Percentiles rank a stretch among this genome's conserved stretches.
Evolutionary conservation across 2,113 vertebrate genomes (phyloP).

Genomic region (Pachyramphus minor): DNA sequence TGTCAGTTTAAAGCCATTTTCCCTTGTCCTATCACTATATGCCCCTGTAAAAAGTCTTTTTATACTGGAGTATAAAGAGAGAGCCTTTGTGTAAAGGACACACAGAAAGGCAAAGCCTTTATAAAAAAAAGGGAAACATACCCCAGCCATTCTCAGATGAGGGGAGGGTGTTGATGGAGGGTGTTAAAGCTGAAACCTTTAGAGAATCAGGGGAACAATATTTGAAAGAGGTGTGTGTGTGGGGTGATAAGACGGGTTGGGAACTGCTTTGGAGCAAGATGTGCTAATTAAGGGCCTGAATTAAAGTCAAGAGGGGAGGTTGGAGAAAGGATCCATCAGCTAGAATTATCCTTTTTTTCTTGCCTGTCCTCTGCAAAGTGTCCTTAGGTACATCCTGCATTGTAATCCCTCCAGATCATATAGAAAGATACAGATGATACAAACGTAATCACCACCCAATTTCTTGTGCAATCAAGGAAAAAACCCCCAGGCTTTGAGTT

Average conservation of each 20-base stretch:
- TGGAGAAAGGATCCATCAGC: neutral
- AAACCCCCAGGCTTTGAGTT: neutral
- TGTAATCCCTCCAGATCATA: neutral
- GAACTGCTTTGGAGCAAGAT: neutral
- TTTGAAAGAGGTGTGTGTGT: neutral
- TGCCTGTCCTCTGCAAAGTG: neutral
- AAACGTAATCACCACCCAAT: neutral
- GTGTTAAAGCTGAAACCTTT: neutral
- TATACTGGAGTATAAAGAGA: neutral
- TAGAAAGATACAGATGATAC: neutral
- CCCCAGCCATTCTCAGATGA: neutral
- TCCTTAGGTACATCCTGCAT: neutral
- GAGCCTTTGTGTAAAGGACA: neutral
- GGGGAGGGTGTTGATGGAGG: neutral
- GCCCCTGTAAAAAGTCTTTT: neutral
- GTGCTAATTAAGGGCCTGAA: neutral
- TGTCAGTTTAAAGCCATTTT: neutral
- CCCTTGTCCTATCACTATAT: neutral
- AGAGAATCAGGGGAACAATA: neutral
- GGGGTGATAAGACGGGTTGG: neutral
- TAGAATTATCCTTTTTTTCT: neutral
- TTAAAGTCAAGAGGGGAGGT: neutral
- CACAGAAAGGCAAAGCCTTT: neutral
- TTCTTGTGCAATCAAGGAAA: slow-evolving; percentile 42
- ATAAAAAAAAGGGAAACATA: neutral